Evolutionary conservation across 1,140 invertebrate genomes (phyloP), one percentile per base, ranked within the genome.

Genomic region (Drosophila pandora): DNA sequence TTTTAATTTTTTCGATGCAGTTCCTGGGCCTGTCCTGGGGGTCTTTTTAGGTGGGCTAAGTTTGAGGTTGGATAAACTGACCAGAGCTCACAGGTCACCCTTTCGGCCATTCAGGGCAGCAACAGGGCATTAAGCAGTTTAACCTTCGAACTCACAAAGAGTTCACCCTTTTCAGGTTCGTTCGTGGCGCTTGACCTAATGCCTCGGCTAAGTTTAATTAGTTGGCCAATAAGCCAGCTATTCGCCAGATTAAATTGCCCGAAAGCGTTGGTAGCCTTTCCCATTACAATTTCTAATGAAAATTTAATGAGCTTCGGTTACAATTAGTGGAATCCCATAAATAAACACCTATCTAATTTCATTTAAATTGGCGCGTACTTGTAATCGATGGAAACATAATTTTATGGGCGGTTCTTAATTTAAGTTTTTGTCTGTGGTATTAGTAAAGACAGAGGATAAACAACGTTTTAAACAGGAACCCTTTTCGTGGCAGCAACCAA

Each of bases 121-220:
- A 62, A 47, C 48, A 12, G 39, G 49, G 48, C 32, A 30, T 39
- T 37, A 53, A 34, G 50, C 30, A 30, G 30, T 12, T 61, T 48
- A 32, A 39, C 63, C 63, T 47, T n/a, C 21, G 25, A 17, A 9
- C 41, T 21, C 17, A 2, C 41, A 30, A 9, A 9, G 55, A 25
- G 21, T 22, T 45, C 58, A 32, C 12, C 49, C 49, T 64, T 80
- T 80, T 63, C 50, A 17, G 13, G 53, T 28, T 68, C 49, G 49
- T 45, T 28, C 54, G 37, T 54, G 62, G 53, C 73, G 76, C 73
- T 82, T 75, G 49, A 70, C 56, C 57, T 55, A 61, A 57, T 77
- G 54, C 53, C 57, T 63, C 37, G 22, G 41, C 43, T 39, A 28
- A 39, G 63, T 63, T 63, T 79, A 84, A 84, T 84, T 80, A 79